phyloP scores from a whole-genome alignment of 2,797 vertebrate species.

The Tauraco hartlaubi region DNA sequence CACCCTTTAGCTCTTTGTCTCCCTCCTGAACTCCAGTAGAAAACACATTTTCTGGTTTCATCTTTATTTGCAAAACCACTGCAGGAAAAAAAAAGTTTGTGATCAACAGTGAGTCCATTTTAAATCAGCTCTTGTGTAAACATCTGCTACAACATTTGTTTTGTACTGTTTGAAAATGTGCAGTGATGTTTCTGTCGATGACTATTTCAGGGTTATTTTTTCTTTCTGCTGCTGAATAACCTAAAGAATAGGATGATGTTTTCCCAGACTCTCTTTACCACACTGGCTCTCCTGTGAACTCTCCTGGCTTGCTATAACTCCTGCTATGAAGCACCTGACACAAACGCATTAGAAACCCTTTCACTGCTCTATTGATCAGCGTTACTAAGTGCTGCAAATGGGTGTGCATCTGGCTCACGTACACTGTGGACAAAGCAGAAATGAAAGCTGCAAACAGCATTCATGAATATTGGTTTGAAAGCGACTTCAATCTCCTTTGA shows the following conservation, averaged over 20 bases:
- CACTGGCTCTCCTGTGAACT: neutral
- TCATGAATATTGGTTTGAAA: neutral
- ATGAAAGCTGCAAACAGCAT: neutral
- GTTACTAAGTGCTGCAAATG: neutral
- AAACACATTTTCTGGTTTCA: neutral
- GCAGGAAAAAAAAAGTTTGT: neutral
- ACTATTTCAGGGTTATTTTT: neutral
- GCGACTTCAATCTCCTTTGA: neutral
- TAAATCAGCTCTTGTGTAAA: neutral
- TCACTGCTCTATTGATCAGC: constrained; percentile 1
- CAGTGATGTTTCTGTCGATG: neutral
- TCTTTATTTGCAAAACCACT: neutral
- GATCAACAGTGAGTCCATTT: neutral
- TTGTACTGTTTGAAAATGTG: neutral
- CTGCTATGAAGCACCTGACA: neutral
- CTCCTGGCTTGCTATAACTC: neutral
- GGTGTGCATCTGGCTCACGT: neutral
- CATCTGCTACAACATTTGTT: neutral
- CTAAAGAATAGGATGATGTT: neutral
- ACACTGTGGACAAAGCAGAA: neutral
- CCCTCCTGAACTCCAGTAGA: neutral
- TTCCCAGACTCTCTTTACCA: neutral
- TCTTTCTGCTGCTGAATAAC: neutral
- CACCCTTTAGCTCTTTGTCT: neutral
- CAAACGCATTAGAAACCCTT: constrained; percentile 1